A percentile compares a stretch with the other conserved stretches of the same genome.
These are phyloP conservation scores for Platycercus adscitus DNA, from an alignment of 2,113 vertebrate species.

Conservation along the genomic window DNA sequence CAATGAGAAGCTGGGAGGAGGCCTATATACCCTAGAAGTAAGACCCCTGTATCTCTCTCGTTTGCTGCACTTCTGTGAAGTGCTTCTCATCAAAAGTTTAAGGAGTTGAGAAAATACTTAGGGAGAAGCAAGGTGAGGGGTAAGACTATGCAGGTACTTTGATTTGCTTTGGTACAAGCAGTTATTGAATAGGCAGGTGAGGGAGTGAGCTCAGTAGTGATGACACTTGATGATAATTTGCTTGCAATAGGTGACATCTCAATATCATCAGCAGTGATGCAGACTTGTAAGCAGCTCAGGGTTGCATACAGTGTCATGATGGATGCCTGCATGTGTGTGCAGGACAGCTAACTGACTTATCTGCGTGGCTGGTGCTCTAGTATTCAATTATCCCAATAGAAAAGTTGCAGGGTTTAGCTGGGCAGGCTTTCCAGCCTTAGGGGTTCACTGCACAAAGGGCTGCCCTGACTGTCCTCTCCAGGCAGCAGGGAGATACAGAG, in stretches of 20 bases:
- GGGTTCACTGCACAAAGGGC: neutral
- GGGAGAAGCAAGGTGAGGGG: neutral
- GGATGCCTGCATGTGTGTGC: neutral
- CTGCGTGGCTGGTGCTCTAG: neutral
- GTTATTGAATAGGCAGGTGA: neutral
- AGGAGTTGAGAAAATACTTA: neutral
- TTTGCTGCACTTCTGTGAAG: accelerated
- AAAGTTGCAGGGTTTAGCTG: neutral
- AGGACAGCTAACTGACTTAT: neutral
- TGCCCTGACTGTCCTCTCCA: neutral
- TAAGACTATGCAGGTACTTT: neutral
- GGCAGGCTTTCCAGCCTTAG: neutral
- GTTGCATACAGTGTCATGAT: accelerated
- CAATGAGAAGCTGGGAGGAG: neutral
- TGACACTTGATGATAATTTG: neutral
- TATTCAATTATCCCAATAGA: neutral
- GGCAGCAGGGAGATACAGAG: neutral
- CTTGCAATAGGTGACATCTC: neutral
- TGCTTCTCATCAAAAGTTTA: neutral
- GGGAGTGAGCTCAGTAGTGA: neutral
- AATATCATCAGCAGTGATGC: neutral
- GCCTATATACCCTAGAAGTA: neutral
- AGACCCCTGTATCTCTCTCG: neutral
- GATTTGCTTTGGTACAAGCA: neutral
- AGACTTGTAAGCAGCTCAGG: neutral